These are phyloP conservation scores for Stegodyphus mimosarum DNA, from an alignment of 1,140 invertebrate species.

Conservation along the genomic window DNA sequence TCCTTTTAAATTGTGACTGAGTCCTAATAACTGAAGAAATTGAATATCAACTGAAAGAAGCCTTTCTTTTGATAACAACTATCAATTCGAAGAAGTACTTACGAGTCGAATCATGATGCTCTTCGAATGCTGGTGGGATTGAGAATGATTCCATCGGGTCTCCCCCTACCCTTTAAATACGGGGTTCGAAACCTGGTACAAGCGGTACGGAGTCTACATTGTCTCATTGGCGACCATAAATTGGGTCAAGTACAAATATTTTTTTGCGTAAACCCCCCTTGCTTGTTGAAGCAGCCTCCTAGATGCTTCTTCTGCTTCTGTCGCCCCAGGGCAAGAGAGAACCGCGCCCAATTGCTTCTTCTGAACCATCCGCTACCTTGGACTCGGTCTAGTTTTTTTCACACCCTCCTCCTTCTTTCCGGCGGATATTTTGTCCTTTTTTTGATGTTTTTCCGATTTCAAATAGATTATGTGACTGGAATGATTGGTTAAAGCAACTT, in stretches of 20 bases:
- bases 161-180: slow-evolving; percentile 31
- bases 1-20: background rate
- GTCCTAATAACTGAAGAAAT: background rate
- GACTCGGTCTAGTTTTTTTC: no score
- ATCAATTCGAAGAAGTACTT: slow-evolving; percentile 3
- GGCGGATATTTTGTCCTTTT: background rate
- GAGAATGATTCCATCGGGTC: slow-evolving; percentile 11
- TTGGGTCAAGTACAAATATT: slow-evolving; percentile 56
- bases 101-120: slow-evolving; percentile 38
- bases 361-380: background rate
- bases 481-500: no score
- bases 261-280: slow-evolving; percentile 36
- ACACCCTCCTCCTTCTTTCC: slow-evolving; percentile 8
- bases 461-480: no score
- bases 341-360: slow-evolving; percentile 36
- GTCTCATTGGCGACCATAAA: slow-evolving; percentile 47
- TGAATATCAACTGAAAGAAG: background rate
- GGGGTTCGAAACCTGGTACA: slow-evolving; percentile 31
- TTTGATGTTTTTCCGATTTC: background rate
- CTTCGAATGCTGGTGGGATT: background rate
- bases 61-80: no score
- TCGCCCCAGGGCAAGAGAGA: slow-evolving; percentile 1
- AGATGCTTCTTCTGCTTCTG: slow-evolving; percentile 6
- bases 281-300: slow-evolving; percentile 10
- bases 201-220: slow-evolving; percentile 22